These are phyloP conservation scores for Chelonus insularis DNA, from an alignment of 1,140 invertebrate genomes.

Conservation along the genomic window DNA sequence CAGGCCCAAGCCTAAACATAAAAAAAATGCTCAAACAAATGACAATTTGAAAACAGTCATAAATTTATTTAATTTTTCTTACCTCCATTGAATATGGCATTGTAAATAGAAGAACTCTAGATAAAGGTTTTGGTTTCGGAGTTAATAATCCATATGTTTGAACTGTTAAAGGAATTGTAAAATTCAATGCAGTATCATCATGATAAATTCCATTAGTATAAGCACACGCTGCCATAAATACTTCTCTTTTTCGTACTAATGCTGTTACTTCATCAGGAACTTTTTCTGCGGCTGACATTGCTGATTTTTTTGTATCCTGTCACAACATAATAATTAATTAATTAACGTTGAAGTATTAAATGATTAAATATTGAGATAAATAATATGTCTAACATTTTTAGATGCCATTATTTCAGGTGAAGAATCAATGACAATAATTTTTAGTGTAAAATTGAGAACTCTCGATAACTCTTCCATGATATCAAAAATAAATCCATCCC, in stretches of 20 bases:
- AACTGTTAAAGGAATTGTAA: constrained; percentile 75
- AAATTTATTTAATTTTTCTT: constrained; percentile 39
- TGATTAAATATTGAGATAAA: neutral
- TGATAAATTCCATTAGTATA: constrained; percentile 69
- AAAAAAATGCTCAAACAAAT: no score
- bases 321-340: no score
- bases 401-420: neutral
- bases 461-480: constrained; percentile 75
- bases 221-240: constrained; percentile 73
- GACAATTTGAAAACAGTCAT: no score
- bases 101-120: constrained; percentile 79
- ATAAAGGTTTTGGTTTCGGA: constrained; percentile 74
- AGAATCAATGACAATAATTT: constrained; percentile 12
- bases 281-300: constrained; percentile 38
- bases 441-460: constrained; percentile 81
- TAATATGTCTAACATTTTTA: constrained; percentile 12
- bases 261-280: constrained; percentile 54
- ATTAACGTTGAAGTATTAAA: neutral
- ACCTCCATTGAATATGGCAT: constrained; percentile 81
- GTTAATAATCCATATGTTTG: constrained; percentile 80
- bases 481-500: constrained; percentile 77
- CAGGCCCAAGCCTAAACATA: constrained; percentile 78
- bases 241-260: constrained; percentile 57
- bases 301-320: constrained; percentile 25
- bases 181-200: constrained; percentile 70